phyloP scores from a whole-genome alignment of 2,888 invertebrate genomes.

The Hypena proboscidalis region DNA sequence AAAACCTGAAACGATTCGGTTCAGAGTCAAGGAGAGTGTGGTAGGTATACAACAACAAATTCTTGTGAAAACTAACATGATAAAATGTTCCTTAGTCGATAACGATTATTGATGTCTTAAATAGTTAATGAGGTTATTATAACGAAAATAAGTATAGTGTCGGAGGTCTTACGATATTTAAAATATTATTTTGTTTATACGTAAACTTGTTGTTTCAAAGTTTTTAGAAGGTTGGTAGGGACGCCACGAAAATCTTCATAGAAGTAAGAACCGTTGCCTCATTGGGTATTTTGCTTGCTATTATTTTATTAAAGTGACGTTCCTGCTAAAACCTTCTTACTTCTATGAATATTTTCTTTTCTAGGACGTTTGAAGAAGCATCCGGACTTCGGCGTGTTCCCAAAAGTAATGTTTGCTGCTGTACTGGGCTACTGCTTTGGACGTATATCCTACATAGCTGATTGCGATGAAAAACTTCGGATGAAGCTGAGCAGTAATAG shows the following conservation, averaged over 20 bases:
- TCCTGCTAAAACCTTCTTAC: conserved; percentile 65
- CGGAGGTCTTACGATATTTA: too few species aligned
- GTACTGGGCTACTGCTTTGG: conserved; percentile 90
- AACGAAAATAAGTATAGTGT: too few species aligned
- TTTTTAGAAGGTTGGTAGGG: conserved; percentile 40
- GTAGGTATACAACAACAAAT: too few species aligned
- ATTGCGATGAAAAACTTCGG: conserved; percentile 90
- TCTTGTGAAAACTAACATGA: too few species aligned
- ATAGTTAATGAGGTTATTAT: too few species aligned
- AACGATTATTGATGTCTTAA: too few species aligned
- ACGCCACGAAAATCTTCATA: conserved; percentile 69
- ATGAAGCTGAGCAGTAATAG: conserved; percentile 87
- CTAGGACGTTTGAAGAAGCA: conserved; percentile 83
- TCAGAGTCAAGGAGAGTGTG: too few species aligned
- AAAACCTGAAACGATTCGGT: too few species aligned
- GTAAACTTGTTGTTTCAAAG: background rate
- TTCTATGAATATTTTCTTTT: conserved; percentile 79
- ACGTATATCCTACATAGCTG: conserved; percentile 89
- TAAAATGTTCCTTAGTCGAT: too few species aligned
- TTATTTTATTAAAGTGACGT: conserved; percentile 45
- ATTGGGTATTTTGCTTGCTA: background rate
- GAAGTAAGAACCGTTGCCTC: conserved; percentile 61
- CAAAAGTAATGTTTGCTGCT: conserved; percentile 88
- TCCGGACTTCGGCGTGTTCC: conserved; percentile 88
- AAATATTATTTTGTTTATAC: background rate